Percentiles rank a stretch among this genome's conserved stretches.
These are phyloP conservation scores for Rhorus exstirpatorius DNA, from an alignment of 2,888 invertebrate species.

Conservation along the genomic window DNA sequence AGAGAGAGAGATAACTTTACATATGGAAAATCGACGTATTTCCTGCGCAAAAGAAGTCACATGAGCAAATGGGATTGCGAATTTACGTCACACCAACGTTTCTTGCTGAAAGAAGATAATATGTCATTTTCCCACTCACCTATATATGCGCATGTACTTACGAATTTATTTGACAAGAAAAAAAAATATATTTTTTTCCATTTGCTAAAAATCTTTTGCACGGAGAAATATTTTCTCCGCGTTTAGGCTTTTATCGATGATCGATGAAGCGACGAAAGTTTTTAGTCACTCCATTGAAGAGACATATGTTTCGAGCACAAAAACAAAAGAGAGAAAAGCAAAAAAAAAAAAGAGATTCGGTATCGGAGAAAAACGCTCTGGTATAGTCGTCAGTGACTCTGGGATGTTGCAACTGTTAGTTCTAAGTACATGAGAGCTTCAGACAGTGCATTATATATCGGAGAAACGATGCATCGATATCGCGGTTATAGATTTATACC, in stretches of 20 bases:
- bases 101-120: slow-evolving; percentile 21
- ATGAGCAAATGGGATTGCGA: slow-evolving; percentile 22
- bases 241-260: slow-evolving; percentile 31
- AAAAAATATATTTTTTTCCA: slow-evolving; percentile 18
- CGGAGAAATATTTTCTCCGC: slow-evolving; percentile 20
- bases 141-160: slow-evolving; percentile 21
- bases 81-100: slow-evolving; percentile 17
- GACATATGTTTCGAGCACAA: neutral
- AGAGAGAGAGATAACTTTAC: neutral
- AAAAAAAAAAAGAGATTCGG: neutral
- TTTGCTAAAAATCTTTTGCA: slow-evolving; percentile 16
- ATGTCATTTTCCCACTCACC: slow-evolving; percentile 19
- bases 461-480: slow-evolving; percentile 29
- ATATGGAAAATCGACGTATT: slow-evolving; percentile 22
- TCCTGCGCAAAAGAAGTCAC: neutral
- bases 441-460: slow-evolving; percentile 26
- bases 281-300: slow-evolving; percentile 4
- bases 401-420: slow-evolving; percentile 1
- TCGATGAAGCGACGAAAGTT: slow-evolving; percentile 31
- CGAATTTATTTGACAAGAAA: neutral
- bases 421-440: slow-evolving; percentile 25
- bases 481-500: neutral
- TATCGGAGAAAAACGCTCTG: slow-evolving; percentile 30
- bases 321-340: neutral
- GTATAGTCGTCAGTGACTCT: slow-evolving; percentile 22